Evolutionary conservation across 2,888 invertebrate species (phyloP).

Genomic region (Agrenia bidenticulata): DNA sequence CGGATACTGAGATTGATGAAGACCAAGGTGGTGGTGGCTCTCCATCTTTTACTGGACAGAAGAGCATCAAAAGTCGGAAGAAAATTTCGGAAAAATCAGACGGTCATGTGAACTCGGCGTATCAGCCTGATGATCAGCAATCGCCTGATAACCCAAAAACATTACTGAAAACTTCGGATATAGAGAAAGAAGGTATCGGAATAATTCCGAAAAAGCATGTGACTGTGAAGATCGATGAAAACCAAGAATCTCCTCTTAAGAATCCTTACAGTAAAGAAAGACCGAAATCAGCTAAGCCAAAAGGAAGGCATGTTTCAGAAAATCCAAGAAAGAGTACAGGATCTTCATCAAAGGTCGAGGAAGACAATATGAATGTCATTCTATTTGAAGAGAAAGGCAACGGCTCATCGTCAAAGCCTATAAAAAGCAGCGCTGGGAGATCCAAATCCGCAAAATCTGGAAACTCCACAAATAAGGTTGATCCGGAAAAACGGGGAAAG

Average conservation of each 20-base stretch:
- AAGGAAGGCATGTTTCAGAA: not conserved
- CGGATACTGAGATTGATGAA: slow-evolving; percentile 46
- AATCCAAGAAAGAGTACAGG: not conserved
- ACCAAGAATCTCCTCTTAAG: not conserved
- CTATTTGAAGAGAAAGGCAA: not conserved
- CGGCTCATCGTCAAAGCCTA: not conserved
- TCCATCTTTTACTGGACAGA: too few species aligned
- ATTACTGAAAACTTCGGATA: not conserved
- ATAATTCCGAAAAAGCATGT: not conserved
- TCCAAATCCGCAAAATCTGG: not conserved
- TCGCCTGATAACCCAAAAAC: too few species aligned
- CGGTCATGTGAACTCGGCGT: not conserved
- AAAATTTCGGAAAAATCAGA: not conserved
- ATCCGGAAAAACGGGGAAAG: not conserved
- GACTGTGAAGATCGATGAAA: not conserved
- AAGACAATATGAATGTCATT: not conserved
- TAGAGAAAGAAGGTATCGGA: too few species aligned
- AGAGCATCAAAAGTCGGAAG: not conserved
- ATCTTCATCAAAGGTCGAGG: not conserved
- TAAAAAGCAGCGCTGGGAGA: not conserved
- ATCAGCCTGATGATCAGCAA: not conserved
- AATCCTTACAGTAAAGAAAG: not conserved
- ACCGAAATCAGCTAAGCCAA: slow-evolving; percentile 7
- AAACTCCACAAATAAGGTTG: not conserved
- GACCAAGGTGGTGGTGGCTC: slow-evolving; percentile 55